Evolutionary conservation across 2,888 invertebrate genomes (phyloP), one percentile per base, ranked within the genome.

Genomic region (Luffia ferchaultella): DNA sequence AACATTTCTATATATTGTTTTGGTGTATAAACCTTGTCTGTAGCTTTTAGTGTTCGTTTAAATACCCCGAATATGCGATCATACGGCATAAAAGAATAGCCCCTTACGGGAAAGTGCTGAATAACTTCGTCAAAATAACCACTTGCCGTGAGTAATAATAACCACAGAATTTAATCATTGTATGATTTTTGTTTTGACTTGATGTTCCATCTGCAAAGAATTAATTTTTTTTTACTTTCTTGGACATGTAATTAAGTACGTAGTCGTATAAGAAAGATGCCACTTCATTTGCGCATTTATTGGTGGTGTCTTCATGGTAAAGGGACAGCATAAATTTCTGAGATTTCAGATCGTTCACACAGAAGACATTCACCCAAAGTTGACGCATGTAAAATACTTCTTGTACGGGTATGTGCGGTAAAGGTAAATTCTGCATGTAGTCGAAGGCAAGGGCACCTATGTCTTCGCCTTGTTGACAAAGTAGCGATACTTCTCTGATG

Each of bases 371-470:
- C 16, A 49, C 42, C 42, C 44, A 48, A 3, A 51, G 45, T 45
- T 51, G 48, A 16, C 50, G n/a, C 50, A 46, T 42, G 20, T 50
- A 50, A 20, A 50, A 47, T 45, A 47, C 43, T 45, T 50, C 50
- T 50, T 50, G 50, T 3, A 50, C 44, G 19, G 46, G 50, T 46
- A 50, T 50, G 46, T 43, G 45, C 15, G 48, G 51, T 20, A 51
- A 48, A 45, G 48, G 48, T 40, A 45, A 19, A 51, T 47, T 48
- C 42, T 48, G 51, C 45, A 48, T 48, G 18, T 51, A 51, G 40
- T 48, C 42, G 30, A 30, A 12, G 30, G 30, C 30, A 30, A 30
- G 30, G 30, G 30, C 30, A 30, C 30, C 30, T 30, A 12, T 12
- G 30, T 30, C 12, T 7, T 30, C 30, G 12, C 12, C 30, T 30